phyloP scores from a whole-genome alignment of 2,797 vertebrate genomes.

The Intellagama lesueurii region DNA sequence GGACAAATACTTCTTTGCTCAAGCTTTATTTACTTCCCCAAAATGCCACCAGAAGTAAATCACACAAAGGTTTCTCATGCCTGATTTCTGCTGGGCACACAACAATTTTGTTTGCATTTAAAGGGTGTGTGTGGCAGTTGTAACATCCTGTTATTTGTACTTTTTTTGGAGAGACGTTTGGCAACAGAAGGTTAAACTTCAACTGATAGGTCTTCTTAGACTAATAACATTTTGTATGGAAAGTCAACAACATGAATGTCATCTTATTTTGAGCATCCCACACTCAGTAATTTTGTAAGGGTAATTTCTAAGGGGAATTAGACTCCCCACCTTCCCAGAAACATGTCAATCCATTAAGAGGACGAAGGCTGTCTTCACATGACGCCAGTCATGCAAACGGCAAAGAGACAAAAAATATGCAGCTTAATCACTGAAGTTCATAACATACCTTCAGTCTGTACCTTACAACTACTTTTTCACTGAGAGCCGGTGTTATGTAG shows the following conservation, averaged over 20 bases:
- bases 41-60: constrained; percentile 46
- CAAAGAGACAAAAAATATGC: neutral
- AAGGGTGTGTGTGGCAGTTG: neutral
- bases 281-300: neutral
- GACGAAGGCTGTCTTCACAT: neutral
- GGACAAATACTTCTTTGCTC: constrained; percentile 47
- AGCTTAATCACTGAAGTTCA: neutral
- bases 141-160: neutral
- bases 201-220: neutral
- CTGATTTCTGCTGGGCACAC: neutral
- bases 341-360: neutral
- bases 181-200: neutral
- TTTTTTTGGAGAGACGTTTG: neutral
- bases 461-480: neutral
- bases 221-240: neutral
- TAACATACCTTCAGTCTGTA: neutral
- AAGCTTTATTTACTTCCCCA: constrained; percentile 39
- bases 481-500: too few relatives aligned
- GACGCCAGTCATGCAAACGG: neutral
- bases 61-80: neutral
- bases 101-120: neutral
- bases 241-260: neutral
- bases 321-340: neutral
- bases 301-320: neutral
- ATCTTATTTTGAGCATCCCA: neutral